Conservation (phyloP, 2,113 vertebrate genomes). For the Corvus hawaiiensis region DNA sequence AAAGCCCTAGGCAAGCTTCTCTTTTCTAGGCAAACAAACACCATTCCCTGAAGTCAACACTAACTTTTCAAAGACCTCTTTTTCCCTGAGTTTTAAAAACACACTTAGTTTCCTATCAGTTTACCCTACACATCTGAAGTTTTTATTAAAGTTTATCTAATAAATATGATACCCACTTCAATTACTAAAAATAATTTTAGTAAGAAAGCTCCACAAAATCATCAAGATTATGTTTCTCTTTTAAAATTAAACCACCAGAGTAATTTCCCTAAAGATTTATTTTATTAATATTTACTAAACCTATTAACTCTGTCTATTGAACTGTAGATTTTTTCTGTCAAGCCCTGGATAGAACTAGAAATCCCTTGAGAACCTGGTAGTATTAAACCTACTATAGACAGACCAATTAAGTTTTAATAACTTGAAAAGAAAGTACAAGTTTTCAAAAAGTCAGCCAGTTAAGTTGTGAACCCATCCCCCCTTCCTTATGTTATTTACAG, state of each 20-base stretch:
- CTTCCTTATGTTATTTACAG: neutral
- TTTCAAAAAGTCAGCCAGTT: neutral
- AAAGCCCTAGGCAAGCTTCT: constrained; percentile 14
- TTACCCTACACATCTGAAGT: neutral
- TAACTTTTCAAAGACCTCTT: constrained; percentile 11
- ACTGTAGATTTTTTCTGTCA: neutral
- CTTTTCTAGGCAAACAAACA: constrained; percentile 22
- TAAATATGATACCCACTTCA: constrained; percentile 41
- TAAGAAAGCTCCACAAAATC: constrained; percentile 1
- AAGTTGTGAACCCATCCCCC: neutral
- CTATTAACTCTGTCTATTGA: constrained; percentile 38
- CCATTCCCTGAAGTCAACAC: neutral
- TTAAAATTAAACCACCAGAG: constrained; percentile 28
- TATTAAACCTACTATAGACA: neutral
- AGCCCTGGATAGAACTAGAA: neutral
- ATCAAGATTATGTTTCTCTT: constrained; percentile 31
- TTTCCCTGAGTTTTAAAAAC: neutral
- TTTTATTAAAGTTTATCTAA: constrained; percentile 58
- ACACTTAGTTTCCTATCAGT: neutral
- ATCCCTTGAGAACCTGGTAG: neutral
- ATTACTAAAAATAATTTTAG: constrained; percentile 55
- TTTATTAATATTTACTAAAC: constrained; percentile 61
- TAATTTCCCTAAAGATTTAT: constrained; percentile 49
- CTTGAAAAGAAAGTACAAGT: neutral
- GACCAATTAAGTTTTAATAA: constrained; percentile 24